These are phyloP conservation scores for Serinus canaria DNA, from an alignment of 2,113 vertebrate genomes.

Conservation along the genomic window DNA sequence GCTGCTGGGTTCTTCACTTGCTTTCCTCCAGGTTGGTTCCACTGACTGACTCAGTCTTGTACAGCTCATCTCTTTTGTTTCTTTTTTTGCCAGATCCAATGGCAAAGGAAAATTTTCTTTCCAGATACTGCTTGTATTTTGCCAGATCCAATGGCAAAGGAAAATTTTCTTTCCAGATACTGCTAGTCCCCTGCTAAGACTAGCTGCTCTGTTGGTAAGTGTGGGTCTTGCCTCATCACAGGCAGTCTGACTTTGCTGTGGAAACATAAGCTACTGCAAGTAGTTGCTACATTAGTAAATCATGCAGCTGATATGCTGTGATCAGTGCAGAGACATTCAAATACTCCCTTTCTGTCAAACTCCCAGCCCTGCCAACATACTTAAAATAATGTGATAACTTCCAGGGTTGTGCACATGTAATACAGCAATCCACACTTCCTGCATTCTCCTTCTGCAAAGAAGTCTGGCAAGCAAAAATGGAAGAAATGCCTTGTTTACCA, in stretches of 20 bases:
- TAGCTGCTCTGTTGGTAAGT: neutral
- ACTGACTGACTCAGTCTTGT: neutral
- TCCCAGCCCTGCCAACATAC: neutral
- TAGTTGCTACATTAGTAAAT: neutral
- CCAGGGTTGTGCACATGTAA: neutral
- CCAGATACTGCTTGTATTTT: neutral
- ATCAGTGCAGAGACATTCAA: neutral
- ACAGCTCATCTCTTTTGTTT: neutral
- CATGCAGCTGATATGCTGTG: neutral
- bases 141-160: neutral
- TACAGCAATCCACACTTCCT: neutral
- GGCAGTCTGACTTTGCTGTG: neutral
- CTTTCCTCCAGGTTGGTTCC: neutral
- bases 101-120: neutral
- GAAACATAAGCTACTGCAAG: neutral
- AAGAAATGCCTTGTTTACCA: neutral
- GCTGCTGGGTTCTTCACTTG: neutral
- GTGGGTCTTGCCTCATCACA: neutral
- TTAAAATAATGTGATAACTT: neutral
- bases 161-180: neutral
- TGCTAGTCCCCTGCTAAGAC: neutral
- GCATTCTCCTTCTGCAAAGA: neutral
- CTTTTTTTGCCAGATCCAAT: neutral
- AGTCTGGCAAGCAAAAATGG: neutral
- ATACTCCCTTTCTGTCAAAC: neutral